Base-by-base conservation (phyloP, 1,140 invertebrate species). In the Gryon sp. region DNA sequence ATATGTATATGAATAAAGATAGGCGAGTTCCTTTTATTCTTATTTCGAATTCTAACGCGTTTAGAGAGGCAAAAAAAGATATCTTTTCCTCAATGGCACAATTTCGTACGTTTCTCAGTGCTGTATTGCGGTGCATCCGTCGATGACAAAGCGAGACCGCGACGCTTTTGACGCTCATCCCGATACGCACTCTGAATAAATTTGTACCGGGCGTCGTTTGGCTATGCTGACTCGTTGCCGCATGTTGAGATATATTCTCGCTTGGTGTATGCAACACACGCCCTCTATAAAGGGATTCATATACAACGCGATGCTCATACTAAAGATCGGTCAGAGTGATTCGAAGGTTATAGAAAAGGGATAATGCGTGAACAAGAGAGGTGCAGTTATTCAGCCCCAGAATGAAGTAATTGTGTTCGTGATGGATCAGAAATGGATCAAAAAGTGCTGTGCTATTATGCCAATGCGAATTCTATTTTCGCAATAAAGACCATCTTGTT, bases 171-270 rank as follows among this genome's bases (percentile, higher is more conserved):
- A 76, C 65, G 60, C 60, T 66, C 50, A 38, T 40, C 32, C 34
- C 57, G 66, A 76, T 76, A 76, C 66, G 74, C 45, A 72, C 28
- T 11, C 65, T 76, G 74, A 76, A 76, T 76, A 70, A 70, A 76
- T 72, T 70, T 76, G 52, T 72, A 76, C 55, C 53, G 60, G 53
- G 60, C 66, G 59, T 65, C 63, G 52, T 28, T n/a, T 46, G 46
- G 53, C 74, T 55, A 69, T 76, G 57, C 65, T 55, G 38, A 20
- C 53, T 75, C 72, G 38, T 55, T 18, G 26, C 38, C 14, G 36
- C 62, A 34, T 32, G 41, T 24, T 16, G 48, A 62, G 66, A 53
- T 60, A 76, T 78, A 69, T 69, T 69, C n/a, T n/a, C 62, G 36
- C 36, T 14, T 38, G 43, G 41, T 40, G 68, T 73, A 79, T 76